Conservation (phyloP, 2,113 vertebrate genomes). For the Gobio gobio region DNA sequence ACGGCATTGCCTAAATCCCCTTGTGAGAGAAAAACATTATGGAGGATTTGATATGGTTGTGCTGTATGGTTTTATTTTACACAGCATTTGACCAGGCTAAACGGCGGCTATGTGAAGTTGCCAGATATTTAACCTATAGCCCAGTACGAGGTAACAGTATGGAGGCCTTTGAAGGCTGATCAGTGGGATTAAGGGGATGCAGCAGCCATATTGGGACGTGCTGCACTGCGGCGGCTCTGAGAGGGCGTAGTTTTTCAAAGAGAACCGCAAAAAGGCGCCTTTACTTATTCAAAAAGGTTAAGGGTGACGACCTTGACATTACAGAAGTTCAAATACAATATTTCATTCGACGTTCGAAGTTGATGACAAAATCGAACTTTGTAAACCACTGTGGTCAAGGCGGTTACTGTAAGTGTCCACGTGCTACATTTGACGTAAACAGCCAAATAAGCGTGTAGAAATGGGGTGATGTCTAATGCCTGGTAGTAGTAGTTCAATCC, state of each 20-base stretch:
- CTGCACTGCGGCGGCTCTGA: conserved; percentile 60
- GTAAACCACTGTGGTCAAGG: neutral
- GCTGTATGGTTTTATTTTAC: neutral
- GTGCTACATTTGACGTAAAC: neutral
- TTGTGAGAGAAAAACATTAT: neutral
- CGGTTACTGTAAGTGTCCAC: neutral
- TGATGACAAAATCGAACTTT: neutral
- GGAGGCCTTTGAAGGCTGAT: conserved; percentile 19
- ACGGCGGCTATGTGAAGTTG: neutral
- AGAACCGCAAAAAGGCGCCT: conserved; percentile 84
- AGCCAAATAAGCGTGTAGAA: neutral
- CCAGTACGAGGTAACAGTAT: neutral
- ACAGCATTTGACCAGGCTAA: too few relatives aligned
- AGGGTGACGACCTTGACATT: conserved; percentile 93
- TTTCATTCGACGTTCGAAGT: neutral
- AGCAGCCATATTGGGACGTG: conserved; percentile 57
- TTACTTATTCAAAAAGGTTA: conserved; percentile 86
- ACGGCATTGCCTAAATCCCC: neutral
- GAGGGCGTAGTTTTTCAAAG: conserved; percentile 63
- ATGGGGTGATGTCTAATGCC: neutral
- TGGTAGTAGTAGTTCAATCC: neutral
- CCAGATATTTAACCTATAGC: neutral
- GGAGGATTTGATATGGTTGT: neutral
- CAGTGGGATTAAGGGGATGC: conserved; percentile 23
- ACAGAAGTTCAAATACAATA: conserved; percentile 89